A percentile compares a stretch with the other conserved stretches of the same genome.
phyloP scores from a whole-genome alignment of 2,888 invertebrate species.

The Leptura quadrifasciata region DNA sequence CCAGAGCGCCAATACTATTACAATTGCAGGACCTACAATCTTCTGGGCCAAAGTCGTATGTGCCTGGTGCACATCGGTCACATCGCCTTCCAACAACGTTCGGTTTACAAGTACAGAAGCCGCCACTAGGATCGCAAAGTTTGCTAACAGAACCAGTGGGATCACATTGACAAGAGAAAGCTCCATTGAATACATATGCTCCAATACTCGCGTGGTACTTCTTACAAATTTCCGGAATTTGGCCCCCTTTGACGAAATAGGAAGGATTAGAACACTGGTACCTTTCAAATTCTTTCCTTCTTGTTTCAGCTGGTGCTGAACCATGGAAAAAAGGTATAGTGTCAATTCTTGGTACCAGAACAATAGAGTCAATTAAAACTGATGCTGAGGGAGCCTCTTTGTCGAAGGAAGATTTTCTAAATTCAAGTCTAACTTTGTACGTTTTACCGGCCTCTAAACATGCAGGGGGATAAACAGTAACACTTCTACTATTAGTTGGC shows the following conservation, averaged over 20 bases:
- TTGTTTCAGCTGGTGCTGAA: conserved; percentile 79
- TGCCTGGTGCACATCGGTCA: conserved; percentile 94
- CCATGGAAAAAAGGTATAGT: conserved; percentile 86
- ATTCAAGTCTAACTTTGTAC: conserved; percentile 90
- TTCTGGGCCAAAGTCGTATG: conserved; percentile 95
- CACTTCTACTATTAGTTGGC: conserved; percentile 82
- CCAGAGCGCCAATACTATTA: conserved; percentile 93
- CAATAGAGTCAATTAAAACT: conserved; percentile 94
- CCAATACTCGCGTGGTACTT: conserved; percentile 91
- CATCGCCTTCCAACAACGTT: conserved; percentile 95
- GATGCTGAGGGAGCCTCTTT: conserved; percentile 87
- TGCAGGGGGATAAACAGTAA: conserved; percentile 84
- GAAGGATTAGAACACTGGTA: conserved; percentile 83
- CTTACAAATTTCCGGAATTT: conserved; percentile 86
- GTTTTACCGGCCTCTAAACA: conserved; percentile 93
- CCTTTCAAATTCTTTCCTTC: conserved; percentile 84
- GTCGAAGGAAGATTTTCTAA: conserved; percentile 84
- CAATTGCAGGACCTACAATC: conserved; percentile 98
- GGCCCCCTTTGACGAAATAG: conserved; percentile 80
- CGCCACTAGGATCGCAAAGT: conserved; percentile 89
- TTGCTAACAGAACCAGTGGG: conserved; percentile 94
- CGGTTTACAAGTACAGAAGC: conserved; percentile 91
- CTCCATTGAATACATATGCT: conserved; percentile 89
- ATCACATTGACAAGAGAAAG: conserved; percentile 94
- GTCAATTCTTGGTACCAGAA: conserved; percentile 87